phyloP scores from a whole-genome alignment of 2,113 vertebrate genomes.

The Lepisosteus oculatus region DNA sequence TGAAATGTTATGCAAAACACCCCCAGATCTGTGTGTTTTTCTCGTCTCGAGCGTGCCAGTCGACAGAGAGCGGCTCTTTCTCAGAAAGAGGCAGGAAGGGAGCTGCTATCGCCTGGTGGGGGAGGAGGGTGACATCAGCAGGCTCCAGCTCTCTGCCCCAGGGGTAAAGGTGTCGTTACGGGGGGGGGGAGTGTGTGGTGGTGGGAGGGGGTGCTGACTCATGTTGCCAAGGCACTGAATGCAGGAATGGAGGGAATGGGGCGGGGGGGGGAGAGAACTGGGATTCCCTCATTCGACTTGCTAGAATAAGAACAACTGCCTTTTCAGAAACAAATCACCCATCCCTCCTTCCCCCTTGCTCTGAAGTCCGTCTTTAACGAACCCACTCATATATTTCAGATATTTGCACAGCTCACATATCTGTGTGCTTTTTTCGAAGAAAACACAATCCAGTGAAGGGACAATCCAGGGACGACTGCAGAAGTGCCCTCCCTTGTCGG shows the following conservation, averaged over 20 bases:
- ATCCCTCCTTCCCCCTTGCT: too few relatives aligned
- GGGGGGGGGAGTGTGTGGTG: neutral
- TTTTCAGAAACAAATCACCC: too few relatives aligned
- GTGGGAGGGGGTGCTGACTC: neutral
- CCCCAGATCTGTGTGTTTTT: neutral
- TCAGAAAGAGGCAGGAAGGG: neutral
- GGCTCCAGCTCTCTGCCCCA: neutral
- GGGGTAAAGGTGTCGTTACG: neutral
- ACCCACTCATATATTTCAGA: too few relatives aligned
- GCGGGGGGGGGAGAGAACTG: constrained; percentile 47
- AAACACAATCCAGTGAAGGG: too few relatives aligned
- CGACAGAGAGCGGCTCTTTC: neutral
- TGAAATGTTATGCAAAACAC: constrained; percentile 13
- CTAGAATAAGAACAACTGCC: too few relatives aligned
- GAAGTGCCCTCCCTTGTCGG: too few relatives aligned
- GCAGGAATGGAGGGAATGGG: constrained; percentile 44
- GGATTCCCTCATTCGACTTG: too few relatives aligned
- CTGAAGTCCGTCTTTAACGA: too few relatives aligned
- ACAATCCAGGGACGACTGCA: too few relatives aligned
- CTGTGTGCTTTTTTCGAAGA: too few relatives aligned
- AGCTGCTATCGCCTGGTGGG: neutral
- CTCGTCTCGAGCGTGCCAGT: neutral
- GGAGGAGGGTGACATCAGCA: constrained; percentile 8
- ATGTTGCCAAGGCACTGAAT: neutral
- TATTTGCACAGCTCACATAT: too few relatives aligned